phyloP scores from a whole-genome alignment of 2,797 vertebrate genomes.

The Melanogrammus aeglefinus region DNA sequence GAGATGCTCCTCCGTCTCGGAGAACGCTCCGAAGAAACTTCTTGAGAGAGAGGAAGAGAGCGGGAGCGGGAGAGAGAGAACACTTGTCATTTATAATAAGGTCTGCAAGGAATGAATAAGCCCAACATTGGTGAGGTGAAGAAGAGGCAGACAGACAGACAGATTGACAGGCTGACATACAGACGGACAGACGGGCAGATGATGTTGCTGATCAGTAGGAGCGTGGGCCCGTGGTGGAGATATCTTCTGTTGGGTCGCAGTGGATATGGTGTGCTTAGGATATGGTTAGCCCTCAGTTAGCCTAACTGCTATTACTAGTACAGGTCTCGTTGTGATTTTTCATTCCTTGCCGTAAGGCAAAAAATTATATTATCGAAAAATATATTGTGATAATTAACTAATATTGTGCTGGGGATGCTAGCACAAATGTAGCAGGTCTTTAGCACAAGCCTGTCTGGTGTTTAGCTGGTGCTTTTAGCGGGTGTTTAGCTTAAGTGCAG shows the following conservation, averaged over 20 bases:
- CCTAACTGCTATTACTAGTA: neutral
- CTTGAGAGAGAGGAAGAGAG: constrained; percentile 51
- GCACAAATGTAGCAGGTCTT: neutral
- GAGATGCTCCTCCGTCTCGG: constrained; percentile 95
- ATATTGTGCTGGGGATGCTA: neutral
- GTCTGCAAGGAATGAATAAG: neutral
- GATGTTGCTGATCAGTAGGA: neutral
- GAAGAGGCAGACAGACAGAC: neutral
- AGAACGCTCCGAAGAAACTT: constrained; percentile 88
- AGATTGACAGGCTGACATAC: neutral
- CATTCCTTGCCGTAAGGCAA: too few relatives aligned
- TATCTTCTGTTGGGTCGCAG: too few relatives aligned
- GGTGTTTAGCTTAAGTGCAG: neutral
- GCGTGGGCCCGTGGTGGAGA: too few relatives aligned
- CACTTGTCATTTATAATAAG: neutral
- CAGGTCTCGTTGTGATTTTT: neutral
- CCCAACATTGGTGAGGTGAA: neutral
- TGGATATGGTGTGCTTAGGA: neutral
- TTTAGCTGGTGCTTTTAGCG: neutral
- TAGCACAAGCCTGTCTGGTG: neutral
- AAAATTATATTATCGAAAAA: too few relatives aligned
- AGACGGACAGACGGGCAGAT: neutral
- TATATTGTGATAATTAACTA: neutral
- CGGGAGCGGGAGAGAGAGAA: neutral
- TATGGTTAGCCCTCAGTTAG: neutral